phyloP scores from a whole-genome alignment of 2,113 vertebrate species.

The Lanius ludovicianus region DNA sequence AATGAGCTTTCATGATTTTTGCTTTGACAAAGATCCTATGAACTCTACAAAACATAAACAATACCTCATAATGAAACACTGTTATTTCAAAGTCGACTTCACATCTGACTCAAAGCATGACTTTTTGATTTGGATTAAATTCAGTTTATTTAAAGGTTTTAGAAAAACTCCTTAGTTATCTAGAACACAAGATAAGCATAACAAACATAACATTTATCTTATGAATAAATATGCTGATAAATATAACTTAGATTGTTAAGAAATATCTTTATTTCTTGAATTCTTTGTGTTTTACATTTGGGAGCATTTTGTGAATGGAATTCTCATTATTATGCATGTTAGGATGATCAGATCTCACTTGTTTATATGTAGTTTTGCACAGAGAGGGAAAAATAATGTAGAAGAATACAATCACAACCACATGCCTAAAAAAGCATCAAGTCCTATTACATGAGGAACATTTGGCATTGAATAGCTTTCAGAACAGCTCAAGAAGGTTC shows the following conservation, averaged over 20 bases:
- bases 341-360: background rate
- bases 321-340: background rate
- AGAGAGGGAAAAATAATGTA: background rate
- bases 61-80: slow-evolving; percentile 21
- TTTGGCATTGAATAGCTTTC: background rate
- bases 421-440: background rate
- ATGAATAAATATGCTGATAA: background rate
- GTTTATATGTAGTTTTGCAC: background rate
- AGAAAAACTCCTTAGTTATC: slow-evolving; percentile 31
- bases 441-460: background rate
- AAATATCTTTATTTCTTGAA: background rate
- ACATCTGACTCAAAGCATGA: slow-evolving; percentile 19
- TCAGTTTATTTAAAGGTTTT: slow-evolving; percentile 52
- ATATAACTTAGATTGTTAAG: background rate
- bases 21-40: slow-evolving; percentile 16
- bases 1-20: slow-evolving; percentile 5
- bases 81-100: slow-evolving; percentile 48
- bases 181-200: slow-evolving; percentile 23
- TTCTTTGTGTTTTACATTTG: background rate
- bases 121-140: slow-evolving; percentile 35
- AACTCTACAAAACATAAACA: slow-evolving; percentile 35
- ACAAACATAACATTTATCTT: slow-evolving; percentile 18
- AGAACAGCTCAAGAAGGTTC: background rate
- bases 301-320: background rate
- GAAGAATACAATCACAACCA: background rate